Conservation (phyloP, 2,888 invertebrate genomes). For the Mycalesis mineus region DNA sequence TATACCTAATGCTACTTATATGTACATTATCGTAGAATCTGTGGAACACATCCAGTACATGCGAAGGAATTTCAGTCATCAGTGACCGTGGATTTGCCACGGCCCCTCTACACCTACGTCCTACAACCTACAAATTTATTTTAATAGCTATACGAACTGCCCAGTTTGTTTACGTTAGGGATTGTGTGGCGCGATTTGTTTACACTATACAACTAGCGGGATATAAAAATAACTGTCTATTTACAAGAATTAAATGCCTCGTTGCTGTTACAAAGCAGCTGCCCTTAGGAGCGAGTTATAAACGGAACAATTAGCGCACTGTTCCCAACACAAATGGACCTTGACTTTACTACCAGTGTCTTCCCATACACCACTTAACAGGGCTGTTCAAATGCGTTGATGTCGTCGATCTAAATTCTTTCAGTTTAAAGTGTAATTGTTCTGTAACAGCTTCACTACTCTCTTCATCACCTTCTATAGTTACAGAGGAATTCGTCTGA, state of each 20-base stretch:
- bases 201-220: conserved; percentile 64
- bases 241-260: conserved; percentile 73
- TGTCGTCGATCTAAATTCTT: neutral
- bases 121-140: conserved; percentile 2
- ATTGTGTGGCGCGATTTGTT: conserved; percentile 62
- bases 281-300: conserved; percentile 71
- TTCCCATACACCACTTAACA: conserved; percentile 30
- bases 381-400: conserved; percentile 17
- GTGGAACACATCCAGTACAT: too few species aligned
- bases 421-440: neutral
- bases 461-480: too few species aligned
- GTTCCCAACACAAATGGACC: conserved; percentile 50
- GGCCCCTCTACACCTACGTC: neutral
- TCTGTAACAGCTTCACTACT: too few species aligned
- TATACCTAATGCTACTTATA: too few species aligned
- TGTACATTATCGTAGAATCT: too few species aligned
- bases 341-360: conserved; percentile 38
- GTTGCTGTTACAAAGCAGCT: conserved; percentile 71
- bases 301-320: conserved; percentile 69
- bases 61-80: conserved; percentile 4
- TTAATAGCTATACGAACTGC: neutral
- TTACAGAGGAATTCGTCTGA: too few species aligned
- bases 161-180: conserved; percentile 65
- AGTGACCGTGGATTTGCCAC: conserved; percentile 7
- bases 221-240: conserved; percentile 77